phyloP scores from a whole-genome alignment of 2,113 vertebrate species.

The Leucopsar rothschildi region DNA sequence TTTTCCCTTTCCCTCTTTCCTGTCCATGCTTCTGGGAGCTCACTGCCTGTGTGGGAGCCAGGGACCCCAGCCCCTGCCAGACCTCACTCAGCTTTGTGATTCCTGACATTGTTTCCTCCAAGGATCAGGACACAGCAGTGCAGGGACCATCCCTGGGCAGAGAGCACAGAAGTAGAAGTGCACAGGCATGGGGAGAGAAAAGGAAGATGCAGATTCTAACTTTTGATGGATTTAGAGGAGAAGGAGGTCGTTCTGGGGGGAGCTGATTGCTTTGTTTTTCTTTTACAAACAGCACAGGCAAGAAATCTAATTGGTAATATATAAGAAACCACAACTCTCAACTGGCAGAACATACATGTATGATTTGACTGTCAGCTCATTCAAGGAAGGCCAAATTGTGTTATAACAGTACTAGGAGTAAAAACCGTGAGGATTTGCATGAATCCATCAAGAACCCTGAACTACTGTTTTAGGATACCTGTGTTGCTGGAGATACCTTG shows the following conservation, averaged over 20 bases:
- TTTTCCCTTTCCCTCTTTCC: neutral
- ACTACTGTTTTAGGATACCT: neutral
- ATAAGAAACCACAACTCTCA: neutral
- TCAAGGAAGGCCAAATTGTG: neutral
- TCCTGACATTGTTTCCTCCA: neutral
- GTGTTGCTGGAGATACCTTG: neutral
- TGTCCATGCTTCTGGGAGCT: neutral
- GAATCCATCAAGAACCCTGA: neutral
- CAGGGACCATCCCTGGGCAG: neutral
- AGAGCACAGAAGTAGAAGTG: neutral
- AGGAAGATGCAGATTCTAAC: neutral
- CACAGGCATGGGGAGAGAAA: neutral
- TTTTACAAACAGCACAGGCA: neutral
- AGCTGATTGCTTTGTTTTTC: neutral
- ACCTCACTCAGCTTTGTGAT: neutral
- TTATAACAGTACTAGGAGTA: neutral
- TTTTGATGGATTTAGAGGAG: neutral
- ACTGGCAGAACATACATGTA: fast-evolving
- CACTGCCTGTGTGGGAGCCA: neutral
- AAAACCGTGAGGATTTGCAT: neutral
- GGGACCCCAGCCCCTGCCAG: neutral
- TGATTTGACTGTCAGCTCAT: neutral
- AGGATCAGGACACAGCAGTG: neutral
- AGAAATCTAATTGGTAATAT: neutral
- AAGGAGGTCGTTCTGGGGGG: neutral